phyloP scores from a whole-genome alignment of 2,797 vertebrate species.

The Glyptemys insculpta region DNA sequence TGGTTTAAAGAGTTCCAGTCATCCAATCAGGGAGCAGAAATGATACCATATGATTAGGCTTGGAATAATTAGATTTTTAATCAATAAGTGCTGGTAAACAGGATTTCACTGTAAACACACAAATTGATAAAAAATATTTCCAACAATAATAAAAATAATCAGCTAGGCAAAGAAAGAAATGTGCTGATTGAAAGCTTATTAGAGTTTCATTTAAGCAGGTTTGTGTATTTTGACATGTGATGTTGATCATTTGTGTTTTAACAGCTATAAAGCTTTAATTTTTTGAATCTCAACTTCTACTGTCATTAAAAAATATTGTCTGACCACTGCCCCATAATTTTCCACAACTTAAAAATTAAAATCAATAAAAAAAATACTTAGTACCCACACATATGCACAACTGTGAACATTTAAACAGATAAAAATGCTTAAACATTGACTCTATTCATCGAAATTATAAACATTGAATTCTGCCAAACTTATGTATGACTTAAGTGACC shows the following conservation, averaged over 20 bases:
- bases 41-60: not conserved
- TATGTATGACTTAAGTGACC: not conserved
- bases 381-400: not conserved
- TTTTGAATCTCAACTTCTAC: not conserved
- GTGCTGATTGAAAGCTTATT: not conserved
- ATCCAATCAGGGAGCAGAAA: not conserved
- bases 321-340: not conserved
- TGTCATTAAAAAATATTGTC: not conserved
- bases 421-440: not conserved
- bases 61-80: not conserved
- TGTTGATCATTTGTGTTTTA: not conserved
- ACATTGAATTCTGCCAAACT: not conserved
- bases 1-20: not conserved
- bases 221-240: not conserved
- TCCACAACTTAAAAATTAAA: not conserved
- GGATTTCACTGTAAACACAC: not conserved
- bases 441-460: not conserved
- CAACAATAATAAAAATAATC: not conserved
- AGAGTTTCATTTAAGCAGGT: not conserved
- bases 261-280: not conserved
- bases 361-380: not conserved
- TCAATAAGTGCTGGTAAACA: not conserved
- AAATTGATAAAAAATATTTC: not conserved
- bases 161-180: not conserved
- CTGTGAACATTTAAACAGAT: not conserved